These are phyloP conservation scores for Propithecus deckenii DNA, from an alignment of 2,797 vertebrate genomes.

Conservation along the genomic window DNA sequence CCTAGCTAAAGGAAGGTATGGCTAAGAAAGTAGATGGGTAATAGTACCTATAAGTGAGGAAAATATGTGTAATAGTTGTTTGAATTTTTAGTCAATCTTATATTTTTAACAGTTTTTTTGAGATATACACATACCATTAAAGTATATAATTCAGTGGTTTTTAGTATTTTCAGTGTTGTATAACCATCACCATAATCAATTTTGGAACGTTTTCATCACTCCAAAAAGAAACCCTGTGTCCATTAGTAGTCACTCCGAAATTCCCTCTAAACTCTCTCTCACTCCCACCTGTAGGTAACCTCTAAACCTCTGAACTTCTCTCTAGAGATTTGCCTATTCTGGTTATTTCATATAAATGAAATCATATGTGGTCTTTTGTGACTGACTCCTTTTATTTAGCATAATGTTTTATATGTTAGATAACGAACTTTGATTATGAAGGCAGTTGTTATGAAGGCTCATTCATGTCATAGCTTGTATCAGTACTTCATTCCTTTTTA, in stretches of 20 bases:
- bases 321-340: conserved; percentile 41
- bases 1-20: not conserved
- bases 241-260: not conserved
- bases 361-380: not conserved
- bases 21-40: not conserved
- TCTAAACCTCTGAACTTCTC: not conserved
- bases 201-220: conserved; percentile 35
- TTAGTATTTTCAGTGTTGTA: not conserved
- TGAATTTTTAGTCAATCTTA: conserved; percentile 20
- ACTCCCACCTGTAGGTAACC: not conserved
- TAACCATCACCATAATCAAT: not conserved
- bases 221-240: not conserved
- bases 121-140: not conserved
- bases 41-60: not conserved
- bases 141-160: not conserved
- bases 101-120: conserved; percentile 36
- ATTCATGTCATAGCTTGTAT: not conserved
- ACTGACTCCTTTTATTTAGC: conserved; percentile 3
- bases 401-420: conserved; percentile 35
- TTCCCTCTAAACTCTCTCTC: not conserved
- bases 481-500: not conserved
- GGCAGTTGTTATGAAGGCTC: not conserved
- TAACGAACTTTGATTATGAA: conserved; percentile 20
- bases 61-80: conserved; percentile 15
- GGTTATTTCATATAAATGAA: not conserved